These are phyloP conservation scores for Dysmachus trigonus DNA, from an alignment of 2,888 invertebrate genomes.

Conservation along the genomic window DNA sequence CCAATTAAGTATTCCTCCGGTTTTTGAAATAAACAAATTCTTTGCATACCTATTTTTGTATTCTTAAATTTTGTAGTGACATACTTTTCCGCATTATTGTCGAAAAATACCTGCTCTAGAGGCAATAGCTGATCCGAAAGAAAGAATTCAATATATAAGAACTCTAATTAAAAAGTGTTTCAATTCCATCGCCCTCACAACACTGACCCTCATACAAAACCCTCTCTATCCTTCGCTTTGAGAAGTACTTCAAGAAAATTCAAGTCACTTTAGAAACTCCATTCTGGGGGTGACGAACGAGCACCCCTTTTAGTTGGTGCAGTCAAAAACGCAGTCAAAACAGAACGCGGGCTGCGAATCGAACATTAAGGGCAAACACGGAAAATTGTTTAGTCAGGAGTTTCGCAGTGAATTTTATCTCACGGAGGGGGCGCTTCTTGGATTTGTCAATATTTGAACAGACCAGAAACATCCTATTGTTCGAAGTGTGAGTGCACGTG, in stretches of 20 bases:
- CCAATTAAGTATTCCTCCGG: no score
- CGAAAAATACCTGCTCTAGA: no score
- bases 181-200: background rate
- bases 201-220: background rate
- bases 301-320: background rate
- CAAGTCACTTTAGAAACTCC: background rate
- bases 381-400: slow-evolving; percentile 29
- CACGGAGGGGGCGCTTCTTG: background rate
- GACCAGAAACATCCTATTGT: slow-evolving; percentile 24
- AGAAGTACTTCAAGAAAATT: background rate
- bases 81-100: no score
- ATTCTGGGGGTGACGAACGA: background rate
- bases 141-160: background rate
- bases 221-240: background rate
- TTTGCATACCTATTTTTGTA: no score
- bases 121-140: no score
- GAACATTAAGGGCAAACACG: background rate
- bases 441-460: slow-evolving; percentile 27
- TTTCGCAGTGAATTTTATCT: slow-evolving; percentile 23
- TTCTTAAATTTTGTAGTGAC: no score
- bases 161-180: background rate
- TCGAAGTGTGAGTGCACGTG: slow-evolving; percentile 37
- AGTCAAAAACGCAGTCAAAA: slow-evolving; percentile 11
- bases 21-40: no score
- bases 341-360: background rate